These are phyloP conservation scores for Clarias macrocephalus DNA, from an alignment of 2,113 vertebrate genomes.

Conservation along the genomic window DNA sequence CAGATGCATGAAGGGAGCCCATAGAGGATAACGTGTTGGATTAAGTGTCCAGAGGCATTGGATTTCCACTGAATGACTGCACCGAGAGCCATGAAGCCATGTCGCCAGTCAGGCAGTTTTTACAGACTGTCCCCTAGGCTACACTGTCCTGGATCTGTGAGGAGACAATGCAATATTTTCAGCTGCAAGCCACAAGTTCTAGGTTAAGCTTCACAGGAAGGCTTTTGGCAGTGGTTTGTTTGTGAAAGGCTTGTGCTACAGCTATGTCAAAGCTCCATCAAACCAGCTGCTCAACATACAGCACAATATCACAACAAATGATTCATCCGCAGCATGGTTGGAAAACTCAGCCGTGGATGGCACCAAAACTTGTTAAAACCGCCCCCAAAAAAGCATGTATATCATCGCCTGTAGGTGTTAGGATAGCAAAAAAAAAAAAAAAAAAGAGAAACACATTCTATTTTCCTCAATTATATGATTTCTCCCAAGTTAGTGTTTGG, in stretches of 20 bases:
- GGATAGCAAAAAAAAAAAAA: not conserved
- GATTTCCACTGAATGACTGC: conserved; percentile 61
- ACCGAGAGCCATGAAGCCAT: conserved; percentile 65
- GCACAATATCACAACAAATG: conserved; percentile 29
- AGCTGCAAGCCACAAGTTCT: conserved; percentile 59
- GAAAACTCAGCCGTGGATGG: not conserved
- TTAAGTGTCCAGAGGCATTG: conserved; percentile 47
- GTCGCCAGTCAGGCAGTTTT: conserved; percentile 70
- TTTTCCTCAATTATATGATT: not conserved
- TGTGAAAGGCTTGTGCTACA: conserved; percentile 50
- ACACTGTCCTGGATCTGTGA: conserved; percentile 66
- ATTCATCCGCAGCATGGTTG: conserved; percentile 35
- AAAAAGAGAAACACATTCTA: not conserved
- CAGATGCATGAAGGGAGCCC: conserved; percentile 12
- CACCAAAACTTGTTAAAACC: conserved; percentile 16
- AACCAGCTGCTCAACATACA: conserved; percentile 26
- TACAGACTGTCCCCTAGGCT: conserved; percentile 69
- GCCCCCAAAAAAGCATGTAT: not conserved
- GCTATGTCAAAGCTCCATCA: conserved; percentile 47
- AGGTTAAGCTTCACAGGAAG: conserved; percentile 50
- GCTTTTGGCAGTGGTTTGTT: conserved; percentile 54
- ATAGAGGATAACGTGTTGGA: not conserved
- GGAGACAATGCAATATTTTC: conserved; percentile 69
- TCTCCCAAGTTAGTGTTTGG: not conserved
- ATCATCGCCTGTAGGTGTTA: conserved; percentile 12